Conservation (phyloP, 92 coral and sea anemone species). For the Porites lobata region DNA sequence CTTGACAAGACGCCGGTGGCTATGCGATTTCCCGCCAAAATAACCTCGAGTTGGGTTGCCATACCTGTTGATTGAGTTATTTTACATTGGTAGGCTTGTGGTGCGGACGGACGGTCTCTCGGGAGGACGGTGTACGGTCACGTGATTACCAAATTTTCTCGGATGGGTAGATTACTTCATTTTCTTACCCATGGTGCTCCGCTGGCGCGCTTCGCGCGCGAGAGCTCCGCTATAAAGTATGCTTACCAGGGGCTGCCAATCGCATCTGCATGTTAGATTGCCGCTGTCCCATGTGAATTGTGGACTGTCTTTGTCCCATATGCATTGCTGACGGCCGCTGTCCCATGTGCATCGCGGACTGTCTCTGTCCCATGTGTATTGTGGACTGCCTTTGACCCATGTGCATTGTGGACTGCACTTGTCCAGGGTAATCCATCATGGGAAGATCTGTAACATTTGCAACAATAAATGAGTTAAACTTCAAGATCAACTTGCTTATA, state of each 20-base stretch:
- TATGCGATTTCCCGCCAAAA: too few species aligned
- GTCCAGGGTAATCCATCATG: neutral
- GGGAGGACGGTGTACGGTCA: too few species aligned
- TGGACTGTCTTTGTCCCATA: neutral
- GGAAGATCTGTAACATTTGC: neutral
- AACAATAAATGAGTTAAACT: neutral
- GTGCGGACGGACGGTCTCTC: too few species aligned
- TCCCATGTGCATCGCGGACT: slow-evolving; percentile 3
- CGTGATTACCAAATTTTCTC: too few species aligned
- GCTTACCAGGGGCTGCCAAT: slow-evolving; percentile 5
- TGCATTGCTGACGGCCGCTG: neutral
- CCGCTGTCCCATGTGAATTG: neutral
- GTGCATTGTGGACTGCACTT: neutral
- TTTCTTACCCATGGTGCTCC: too few species aligned
- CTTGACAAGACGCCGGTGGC: too few species aligned
- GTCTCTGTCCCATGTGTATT: slow-evolving; percentile 6
- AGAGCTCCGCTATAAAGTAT: neutral
- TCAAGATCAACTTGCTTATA: neutral
- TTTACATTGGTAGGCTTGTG: too few species aligned
- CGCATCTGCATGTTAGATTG: slow-evolving; percentile 34
- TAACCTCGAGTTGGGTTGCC: too few species aligned
- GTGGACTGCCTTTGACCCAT: neutral
- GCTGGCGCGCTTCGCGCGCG: too few species aligned
- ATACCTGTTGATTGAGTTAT: too few species aligned
- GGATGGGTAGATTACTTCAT: too few species aligned